A percentile compares a stretch with the other conserved stretches of the same genome.
Evolutionary conservation across 2,888 invertebrate species (phyloP).

Genomic region (Epinotia ramella): DNA sequence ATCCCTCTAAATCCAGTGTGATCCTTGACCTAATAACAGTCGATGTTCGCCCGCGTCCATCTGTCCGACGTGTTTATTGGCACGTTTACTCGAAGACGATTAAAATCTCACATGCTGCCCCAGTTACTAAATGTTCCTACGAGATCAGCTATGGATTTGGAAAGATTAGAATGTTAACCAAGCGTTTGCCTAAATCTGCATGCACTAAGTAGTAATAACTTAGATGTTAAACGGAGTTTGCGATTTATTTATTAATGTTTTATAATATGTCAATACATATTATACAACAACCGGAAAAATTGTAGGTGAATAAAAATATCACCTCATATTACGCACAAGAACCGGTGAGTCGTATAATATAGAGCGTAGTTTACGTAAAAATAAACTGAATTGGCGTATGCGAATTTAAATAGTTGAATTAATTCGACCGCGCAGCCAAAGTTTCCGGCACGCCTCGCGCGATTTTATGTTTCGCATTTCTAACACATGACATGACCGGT

Average conservation of each 20-base stretch:
- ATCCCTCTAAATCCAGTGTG: constrained; percentile 40
- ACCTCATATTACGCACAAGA: constrained; percentile 22
- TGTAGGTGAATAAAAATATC: not conserved
- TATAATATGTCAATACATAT: not conserved
- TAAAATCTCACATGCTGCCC: constrained; percentile 47
- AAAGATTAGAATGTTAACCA: not conserved
- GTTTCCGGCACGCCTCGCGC: constrained; percentile 66
- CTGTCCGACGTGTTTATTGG: constrained; percentile 55
- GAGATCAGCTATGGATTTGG: constrained; percentile 41
- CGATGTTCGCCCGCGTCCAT: constrained; percentile 50
- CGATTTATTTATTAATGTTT: not conserved
- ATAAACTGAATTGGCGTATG: constrained; percentile 54
- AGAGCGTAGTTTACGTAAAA: constrained; percentile 51
- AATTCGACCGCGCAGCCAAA: constrained; percentile 52
- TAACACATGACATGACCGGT: constrained; percentile 35
- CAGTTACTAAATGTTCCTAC: constrained; percentile 31
- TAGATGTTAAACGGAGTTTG: not conserved
- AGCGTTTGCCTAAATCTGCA: not conserved
- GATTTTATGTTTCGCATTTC: constrained; percentile 47
- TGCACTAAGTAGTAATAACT: not conserved
- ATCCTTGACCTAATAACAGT: constrained; percentile 64
- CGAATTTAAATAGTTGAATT: constrained; percentile 56
- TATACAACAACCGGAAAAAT: not conserved
- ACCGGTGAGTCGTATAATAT: constrained; percentile 50
- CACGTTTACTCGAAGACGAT: constrained; percentile 56